Evolutionary conservation across 92 coral and sea anemone species (phyloP), one percentile per base, ranked within the genome.

Genomic region (Micromussa lordhowensis): DNA sequence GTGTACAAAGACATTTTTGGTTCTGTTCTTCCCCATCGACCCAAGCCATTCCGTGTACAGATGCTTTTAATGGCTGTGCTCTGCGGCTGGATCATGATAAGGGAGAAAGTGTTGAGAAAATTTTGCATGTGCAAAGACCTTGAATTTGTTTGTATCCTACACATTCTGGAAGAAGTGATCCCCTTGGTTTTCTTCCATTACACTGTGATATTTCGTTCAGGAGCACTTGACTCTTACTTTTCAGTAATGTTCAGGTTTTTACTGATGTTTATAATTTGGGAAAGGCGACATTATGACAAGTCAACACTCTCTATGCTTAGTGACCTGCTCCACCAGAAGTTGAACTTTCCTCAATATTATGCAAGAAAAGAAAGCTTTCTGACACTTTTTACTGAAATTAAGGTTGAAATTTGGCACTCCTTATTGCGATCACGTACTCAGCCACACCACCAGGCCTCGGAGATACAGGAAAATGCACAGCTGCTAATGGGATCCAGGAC

Each of bases 291-390:
- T 58, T 91, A 89, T 48, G 91, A 91, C 70, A 84, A 76, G 68
- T 75, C 88, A 63, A 88, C 94, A 32, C 82, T 91, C 29, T 91
- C 92, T 19, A 91, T 93, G 92, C 86, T 93, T 61, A 91, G 84
- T 88, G 96, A 93, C 75, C 58, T 88, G 11, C 61, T 49, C 29
- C 90, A 93, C 80, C 96, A 91, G 70, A 91, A 84, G 84, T 28
- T 72, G 57, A 58, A 77, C 55, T 91, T 87, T 77, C 75, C 84
- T 36, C 66, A 80, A 26, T 93, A 93, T 74, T 93, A 77, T 28
- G 30, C 55, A 4, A 59, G 75, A 16, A 87, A 87, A 68, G 35
- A 21, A 14, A 64, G 66, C 32, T 78, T 68, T 79, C 30, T 87
- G 26, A 29, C 91, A n/a, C 44, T 88, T 15, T n/a, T 91, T 15